phyloP scores from a whole-genome alignment of 2,113 vertebrate species.

The Catharus minimus region DNA sequence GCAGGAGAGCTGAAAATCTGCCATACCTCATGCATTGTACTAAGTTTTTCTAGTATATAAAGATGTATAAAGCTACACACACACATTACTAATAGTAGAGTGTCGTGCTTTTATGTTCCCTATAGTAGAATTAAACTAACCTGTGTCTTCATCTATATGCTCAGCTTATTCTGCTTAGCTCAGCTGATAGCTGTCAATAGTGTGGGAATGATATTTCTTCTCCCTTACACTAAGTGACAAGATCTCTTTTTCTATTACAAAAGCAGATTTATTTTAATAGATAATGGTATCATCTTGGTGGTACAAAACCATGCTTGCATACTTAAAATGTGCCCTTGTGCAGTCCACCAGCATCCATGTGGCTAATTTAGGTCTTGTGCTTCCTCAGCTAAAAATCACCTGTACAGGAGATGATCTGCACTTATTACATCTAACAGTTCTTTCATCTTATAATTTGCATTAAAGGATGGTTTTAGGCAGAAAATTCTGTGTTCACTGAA shows the following conservation, averaged over 20 bases:
- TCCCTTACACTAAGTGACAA: neutral
- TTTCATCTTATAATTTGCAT: conserved; percentile 80
- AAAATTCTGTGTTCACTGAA: conserved; percentile 73
- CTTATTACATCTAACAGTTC: conserved; percentile 76
- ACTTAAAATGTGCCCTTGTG: conserved; percentile 14
- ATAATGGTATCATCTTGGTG: neutral
- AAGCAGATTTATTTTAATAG: neutral
- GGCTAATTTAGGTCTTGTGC: conserved; percentile 46
- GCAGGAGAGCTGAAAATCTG: neutral
- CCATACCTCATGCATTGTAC: neutral
- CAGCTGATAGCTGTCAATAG: neutral
- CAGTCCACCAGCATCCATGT: conserved; percentile 12
- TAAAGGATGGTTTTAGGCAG: conserved; percentile 80
- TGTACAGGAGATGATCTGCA: conserved; percentile 78
- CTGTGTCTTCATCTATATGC: neutral
- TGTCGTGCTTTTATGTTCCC: neutral
- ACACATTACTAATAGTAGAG: neutral
- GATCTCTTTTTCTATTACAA: neutral
- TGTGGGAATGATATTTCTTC: neutral
- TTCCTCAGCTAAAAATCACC: conserved; percentile 72
- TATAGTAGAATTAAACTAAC: neutral
- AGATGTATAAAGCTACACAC: neutral
- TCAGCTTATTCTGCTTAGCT: neutral
- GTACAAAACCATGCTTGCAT: conserved; percentile 10
- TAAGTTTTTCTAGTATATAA: neutral